phyloP scores from a whole-genome alignment of 2,888 invertebrate genomes.

The Autographa gamma region DNA sequence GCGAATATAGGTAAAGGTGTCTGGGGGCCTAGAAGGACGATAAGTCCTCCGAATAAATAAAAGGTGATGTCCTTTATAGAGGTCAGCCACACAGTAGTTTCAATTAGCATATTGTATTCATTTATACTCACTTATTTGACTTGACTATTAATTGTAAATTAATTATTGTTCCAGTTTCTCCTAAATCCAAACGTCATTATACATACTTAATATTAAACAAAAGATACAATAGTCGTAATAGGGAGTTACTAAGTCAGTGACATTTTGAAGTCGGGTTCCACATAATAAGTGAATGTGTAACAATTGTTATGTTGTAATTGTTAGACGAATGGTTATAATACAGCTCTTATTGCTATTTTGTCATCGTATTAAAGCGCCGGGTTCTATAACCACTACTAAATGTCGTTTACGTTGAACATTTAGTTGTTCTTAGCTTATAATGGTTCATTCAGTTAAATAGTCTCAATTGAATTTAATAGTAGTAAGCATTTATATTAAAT shows the following conservation, averaged over 20 bases:
- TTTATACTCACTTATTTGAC: conserved; percentile 15
- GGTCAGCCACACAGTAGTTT: background rate
- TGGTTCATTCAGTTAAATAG: conserved; percentile 20
- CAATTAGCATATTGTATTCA: conserved; percentile 6
- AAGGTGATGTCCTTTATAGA: background rate
- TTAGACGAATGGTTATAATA: conserved; percentile 27
- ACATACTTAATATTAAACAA: conserved; percentile 26
- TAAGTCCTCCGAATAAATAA: background rate
- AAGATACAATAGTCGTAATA: conserved; percentile 25
- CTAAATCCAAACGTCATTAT: conserved; percentile 27
- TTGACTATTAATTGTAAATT: conserved; percentile 1
- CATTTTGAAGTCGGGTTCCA: conserved; percentile 31
- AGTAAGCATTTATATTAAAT: background rate
- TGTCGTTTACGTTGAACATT: conserved; percentile 34
- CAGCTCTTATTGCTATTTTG: conserved; percentile 37
- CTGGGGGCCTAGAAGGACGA: background rate
- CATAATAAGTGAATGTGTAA: conserved; percentile 45
- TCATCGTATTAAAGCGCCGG: conserved; percentile 21
- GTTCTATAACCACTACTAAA: conserved; percentile 29
- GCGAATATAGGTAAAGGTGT: background rate
- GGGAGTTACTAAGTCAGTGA: conserved; percentile 38
- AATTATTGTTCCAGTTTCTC: conserved; percentile 23
- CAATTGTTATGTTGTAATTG: conserved; percentile 48
- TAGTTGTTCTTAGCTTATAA: conserved; percentile 15
- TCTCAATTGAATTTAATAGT: conserved; percentile 12